These are phyloP conservation scores for Catocala sponsa DNA, from an alignment of 2,888 invertebrate genomes.

Conservation along the genomic window DNA sequence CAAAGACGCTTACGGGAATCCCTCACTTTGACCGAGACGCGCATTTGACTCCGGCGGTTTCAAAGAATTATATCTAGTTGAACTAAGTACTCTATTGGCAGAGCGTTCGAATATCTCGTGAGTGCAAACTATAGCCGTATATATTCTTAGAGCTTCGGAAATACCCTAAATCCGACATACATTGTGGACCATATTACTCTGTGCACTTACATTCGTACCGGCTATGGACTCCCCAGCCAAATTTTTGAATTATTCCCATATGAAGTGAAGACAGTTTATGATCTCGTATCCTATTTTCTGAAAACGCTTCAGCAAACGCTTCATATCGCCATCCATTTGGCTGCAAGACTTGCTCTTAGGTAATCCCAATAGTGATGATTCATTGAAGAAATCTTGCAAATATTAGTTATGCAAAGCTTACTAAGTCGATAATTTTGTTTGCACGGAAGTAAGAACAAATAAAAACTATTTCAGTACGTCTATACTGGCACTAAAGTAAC, in stretches of 20 bases:
- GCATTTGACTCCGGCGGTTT: constrained; percentile 48
- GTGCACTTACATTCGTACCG: constrained; percentile 71
- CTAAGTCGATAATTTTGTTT: constrained; percentile 13
- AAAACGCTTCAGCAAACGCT: constrained; percentile 65
- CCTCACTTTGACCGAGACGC: constrained; percentile 38
- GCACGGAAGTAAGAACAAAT: constrained; percentile 10
- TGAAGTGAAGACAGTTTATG: constrained; percentile 81
- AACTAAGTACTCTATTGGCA: constrained; percentile 59
- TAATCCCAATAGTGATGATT: constrained; percentile 60
- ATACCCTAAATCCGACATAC: constrained; percentile 75
- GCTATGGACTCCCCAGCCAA: constrained; percentile 75
- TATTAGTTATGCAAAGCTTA: constrained; percentile 31
- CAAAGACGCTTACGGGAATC: constrained; percentile 40
- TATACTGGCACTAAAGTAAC: constrained; percentile 22
- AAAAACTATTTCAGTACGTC: constrained; percentile 18
- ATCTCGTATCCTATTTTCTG: constrained; percentile 70
- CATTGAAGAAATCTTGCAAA: constrained; percentile 43
- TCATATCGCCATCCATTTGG: constrained; percentile 73
- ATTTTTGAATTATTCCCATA: constrained; percentile 81
- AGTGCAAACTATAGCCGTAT: constrained; percentile 65
- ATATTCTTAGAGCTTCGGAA: constrained; percentile 69
- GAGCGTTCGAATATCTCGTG: constrained; percentile 60
- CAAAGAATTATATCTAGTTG: constrained; percentile 56
- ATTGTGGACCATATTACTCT: constrained; percentile 75
- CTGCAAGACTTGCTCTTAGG: constrained; percentile 60